Base-by-base conservation (phyloP, 1,140 invertebrate genomes). In the Anoplophora glabripennis region DNA sequence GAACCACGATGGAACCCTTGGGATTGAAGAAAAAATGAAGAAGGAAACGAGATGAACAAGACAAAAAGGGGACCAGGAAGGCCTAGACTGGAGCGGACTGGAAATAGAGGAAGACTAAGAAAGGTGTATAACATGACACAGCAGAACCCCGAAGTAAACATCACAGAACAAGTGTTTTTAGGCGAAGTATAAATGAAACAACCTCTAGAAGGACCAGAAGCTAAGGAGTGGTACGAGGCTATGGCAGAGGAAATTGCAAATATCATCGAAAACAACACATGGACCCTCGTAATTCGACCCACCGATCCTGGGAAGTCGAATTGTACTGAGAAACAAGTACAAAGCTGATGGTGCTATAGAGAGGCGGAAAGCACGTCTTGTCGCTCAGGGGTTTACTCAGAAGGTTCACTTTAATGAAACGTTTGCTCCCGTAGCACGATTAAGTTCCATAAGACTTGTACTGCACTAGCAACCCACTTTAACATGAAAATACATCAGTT, bases 351-450 rank as follows among this genome's bases (percentile, higher is more conserved):
- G 67, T 49, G 38, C 64, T n/a, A 46, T 71, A 35, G 63, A 65
- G 7, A 53, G 59, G 57, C 71, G 67, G 46, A 80, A 78, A 57
- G 76, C 77, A 42, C 53, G 75, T 38, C 64, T 78, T 36, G 75
- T 78, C n/a, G 73, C 65, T 17, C 66, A 69, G 57, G 74, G 75
- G 7, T 78, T 55, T 55, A 46, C 46, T 12, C 70, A 74, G 59
- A 65, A 57, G n/a, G 62, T 76, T 37, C 72, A 77, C 59, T 75
- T 67, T 58, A 12, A 64, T 17, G 72, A 78, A 63, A 73, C 66
- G 7, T 75, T 67, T 66, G 59, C 75, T 41, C 74, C 77, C 7
- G 70, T 76, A 21, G 67, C 55, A 33, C 49, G 62, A 51, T n/a
- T 57, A 14, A 12, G 48, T 17, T 48, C 47, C 21, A 42, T 69